These are phyloP conservation scores for Smutsia temminckii DNA, from an alignment of 2,797 vertebrate genomes.

Conservation along the genomic window DNA sequence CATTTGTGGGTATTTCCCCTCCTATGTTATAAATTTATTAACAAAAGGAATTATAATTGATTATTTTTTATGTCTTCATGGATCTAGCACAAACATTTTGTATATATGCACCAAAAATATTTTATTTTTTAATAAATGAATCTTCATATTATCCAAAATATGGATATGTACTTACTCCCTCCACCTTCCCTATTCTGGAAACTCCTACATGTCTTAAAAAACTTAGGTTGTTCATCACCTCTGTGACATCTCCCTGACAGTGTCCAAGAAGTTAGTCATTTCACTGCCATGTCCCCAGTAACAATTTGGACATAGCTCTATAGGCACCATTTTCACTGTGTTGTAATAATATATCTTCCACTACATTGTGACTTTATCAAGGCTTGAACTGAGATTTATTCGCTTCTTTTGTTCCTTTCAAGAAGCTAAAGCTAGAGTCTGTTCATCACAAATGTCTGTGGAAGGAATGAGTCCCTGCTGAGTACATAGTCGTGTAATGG, in stretches of 20 bases:
- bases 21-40: neutral
- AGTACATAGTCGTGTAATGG: neutral
- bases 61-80: neutral
- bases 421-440: neutral
- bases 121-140: neutral
- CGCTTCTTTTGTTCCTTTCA: neutral
- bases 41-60: neutral
- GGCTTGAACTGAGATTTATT: neutral
- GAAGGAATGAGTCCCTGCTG: neutral
- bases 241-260: neutral
- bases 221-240: neutral
- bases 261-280: neutral
- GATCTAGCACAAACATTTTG: neutral
- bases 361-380: neutral
- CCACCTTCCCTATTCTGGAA: neutral
- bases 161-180: neutral
- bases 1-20: neutral
- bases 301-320: neutral
- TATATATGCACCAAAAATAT: neutral
- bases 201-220: neutral
- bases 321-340: neutral
- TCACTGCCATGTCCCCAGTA: neutral
- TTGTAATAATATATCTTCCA: neutral
- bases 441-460: neutral
- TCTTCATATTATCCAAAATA: neutral